phyloP scores from a whole-genome alignment of 1,140 invertebrate genomes.

The Camponotus floridanus region DNA sequence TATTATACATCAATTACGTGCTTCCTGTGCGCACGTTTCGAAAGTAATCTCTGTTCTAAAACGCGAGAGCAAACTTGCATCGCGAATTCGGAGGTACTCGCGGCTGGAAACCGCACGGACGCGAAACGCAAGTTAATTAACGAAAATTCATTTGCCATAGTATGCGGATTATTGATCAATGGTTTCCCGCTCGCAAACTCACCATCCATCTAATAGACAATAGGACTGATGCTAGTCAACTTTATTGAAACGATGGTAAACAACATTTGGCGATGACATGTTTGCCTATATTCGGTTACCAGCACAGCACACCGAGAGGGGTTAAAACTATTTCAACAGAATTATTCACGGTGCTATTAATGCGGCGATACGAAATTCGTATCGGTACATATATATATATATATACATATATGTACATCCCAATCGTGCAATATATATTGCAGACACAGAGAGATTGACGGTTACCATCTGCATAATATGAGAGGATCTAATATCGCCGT shows the following conservation, averaged over 20 bases:
- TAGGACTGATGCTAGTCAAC: slow-evolving; percentile 26
- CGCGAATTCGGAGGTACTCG: neutral
- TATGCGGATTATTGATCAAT: slow-evolving; percentile 33
- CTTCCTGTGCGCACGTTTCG: neutral
- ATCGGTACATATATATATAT: slow-evolving; percentile 9
- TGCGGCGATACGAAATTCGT: slow-evolving; percentile 20
- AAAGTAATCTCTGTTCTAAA: neutral
- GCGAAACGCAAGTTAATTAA: slow-evolving; percentile 30
- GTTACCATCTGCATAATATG: slow-evolving; percentile 14
- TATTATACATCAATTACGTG: too few species aligned
- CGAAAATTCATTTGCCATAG: slow-evolving; percentile 30
- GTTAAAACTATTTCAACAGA: slow-evolving; percentile 58
- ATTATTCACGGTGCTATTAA: slow-evolving; percentile 32
- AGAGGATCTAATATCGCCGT: neutral
- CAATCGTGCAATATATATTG: neutral
- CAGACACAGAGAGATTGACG: neutral
- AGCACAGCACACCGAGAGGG: neutral
- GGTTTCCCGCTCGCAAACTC: neutral
- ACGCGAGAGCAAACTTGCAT: neutral
- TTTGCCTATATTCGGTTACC: slow-evolving; percentile 33
- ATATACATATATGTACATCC: neutral
- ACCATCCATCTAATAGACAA: slow-evolving; percentile 31
- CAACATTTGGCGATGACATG: slow-evolving; percentile 42
- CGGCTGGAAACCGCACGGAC: neutral
- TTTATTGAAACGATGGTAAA: slow-evolving; percentile 55